phyloP scores from a whole-genome alignment of 1,140 invertebrate genomes.

The Chrysomallon squamiferum region DNA sequence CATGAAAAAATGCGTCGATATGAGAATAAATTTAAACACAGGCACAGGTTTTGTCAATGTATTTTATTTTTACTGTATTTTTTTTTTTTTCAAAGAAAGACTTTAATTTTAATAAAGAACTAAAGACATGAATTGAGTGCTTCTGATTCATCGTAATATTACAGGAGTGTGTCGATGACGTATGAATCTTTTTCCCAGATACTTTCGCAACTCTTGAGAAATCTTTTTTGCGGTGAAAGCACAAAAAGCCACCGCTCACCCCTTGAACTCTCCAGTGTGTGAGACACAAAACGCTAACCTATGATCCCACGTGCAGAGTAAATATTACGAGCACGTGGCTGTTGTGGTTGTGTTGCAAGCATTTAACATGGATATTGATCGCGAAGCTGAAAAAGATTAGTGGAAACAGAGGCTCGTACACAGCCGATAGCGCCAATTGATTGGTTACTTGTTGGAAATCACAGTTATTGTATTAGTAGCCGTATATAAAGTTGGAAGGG shows the following conservation, averaged over 20 bases:
- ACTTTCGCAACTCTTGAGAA: too few relatives aligned
- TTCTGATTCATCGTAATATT: too few relatives aligned
- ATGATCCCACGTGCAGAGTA: slow-evolving; percentile 2
- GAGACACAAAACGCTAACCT: slow-evolving; percentile 5
- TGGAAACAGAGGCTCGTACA: slow-evolving; percentile 4
- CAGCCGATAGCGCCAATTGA: slow-evolving; percentile 12
- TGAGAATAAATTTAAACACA: too few relatives aligned
- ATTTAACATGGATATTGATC: slow-evolving; percentile 3
- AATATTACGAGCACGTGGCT: slow-evolving; percentile 9
- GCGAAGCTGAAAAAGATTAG: slow-evolving; percentile 5
- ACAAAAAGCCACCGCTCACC: not conserved
- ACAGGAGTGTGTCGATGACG: too few relatives aligned
- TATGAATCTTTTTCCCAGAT: too few relatives aligned
- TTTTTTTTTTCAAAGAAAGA: too few relatives aligned
- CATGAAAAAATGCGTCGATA: too few relatives aligned
- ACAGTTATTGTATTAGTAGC: slow-evolving; percentile 28
- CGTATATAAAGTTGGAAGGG: slow-evolving; percentile 21
- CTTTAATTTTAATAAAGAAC: too few relatives aligned
- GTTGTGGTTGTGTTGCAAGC: not conserved
- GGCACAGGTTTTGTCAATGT: too few relatives aligned
- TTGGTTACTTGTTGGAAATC: slow-evolving; percentile 28
- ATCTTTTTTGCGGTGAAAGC: too few relatives aligned
- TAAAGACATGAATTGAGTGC: too few relatives aligned
- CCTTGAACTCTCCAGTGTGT: slow-evolving; percentile 5
- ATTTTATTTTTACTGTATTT: too few relatives aligned